phyloP scores from a whole-genome alignment of 2,797 vertebrate genomes.

The Pterois miles region DNA sequence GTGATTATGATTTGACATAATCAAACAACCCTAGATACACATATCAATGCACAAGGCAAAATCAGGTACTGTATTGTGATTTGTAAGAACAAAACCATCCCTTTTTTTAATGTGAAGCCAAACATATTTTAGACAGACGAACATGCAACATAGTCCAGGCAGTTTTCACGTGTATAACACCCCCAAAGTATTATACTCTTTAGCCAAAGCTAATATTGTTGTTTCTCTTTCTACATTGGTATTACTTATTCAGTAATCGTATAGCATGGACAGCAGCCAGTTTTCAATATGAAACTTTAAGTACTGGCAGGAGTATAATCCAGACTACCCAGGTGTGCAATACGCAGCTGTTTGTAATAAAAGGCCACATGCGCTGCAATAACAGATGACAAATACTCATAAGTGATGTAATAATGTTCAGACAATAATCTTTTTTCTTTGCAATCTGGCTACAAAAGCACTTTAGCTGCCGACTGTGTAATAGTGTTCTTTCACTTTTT shows the following conservation, averaged over 20 bases:
- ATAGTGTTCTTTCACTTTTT: neutral
- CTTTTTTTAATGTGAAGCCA: neutral
- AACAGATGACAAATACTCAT: slow-evolving; percentile 44
- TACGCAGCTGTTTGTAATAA: slow-evolving; percentile 64
- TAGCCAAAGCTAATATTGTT: slow-evolving; percentile 35
- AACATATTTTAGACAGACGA: slow-evolving; percentile 7
- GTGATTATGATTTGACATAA: no score
- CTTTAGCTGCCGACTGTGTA: neutral
- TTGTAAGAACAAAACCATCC: neutral
- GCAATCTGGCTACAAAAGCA: slow-evolving; percentile 3
- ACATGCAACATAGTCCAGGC: neutral
- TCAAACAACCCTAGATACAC: neutral
- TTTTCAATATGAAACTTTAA: slow-evolving; percentile 40
- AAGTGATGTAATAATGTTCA: slow-evolving; percentile 33
- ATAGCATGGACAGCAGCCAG: slow-evolving; percentile 34
- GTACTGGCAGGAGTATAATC: slow-evolving; percentile 42
- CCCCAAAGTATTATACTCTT: slow-evolving; percentile 3
- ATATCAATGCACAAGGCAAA: neutral
- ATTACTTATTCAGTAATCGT: slow-evolving; percentile 33
- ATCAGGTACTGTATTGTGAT: neutral
- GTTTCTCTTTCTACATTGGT: slow-evolving; percentile 23
- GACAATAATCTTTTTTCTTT: neutral
- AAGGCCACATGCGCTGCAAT: slow-evolving; percentile 48
- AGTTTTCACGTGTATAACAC: neutral
- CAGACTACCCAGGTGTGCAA: slow-evolving; percentile 54